phyloP scores from a whole-genome alignment of 2,113 vertebrate genomes.

The Mastomys coucha region DNA sequence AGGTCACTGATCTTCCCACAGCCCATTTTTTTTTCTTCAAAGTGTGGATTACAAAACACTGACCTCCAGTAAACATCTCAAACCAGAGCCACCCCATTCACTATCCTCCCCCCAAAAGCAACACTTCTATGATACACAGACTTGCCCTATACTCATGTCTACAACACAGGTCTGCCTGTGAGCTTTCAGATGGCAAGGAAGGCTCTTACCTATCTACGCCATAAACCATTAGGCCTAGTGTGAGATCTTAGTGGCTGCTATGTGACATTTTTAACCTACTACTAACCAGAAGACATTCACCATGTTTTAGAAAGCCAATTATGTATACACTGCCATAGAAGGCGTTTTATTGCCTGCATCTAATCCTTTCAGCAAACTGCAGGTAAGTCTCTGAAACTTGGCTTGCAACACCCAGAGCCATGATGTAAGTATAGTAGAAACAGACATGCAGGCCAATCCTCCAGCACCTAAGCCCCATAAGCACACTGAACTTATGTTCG shows the following conservation, averaged over 20 bases:
- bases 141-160: background rate
- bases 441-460: background rate
- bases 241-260: background rate
- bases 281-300: slow-evolving; percentile 38
- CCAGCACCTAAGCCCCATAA: background rate
- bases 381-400: slow-evolving; percentile 21
- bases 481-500: background rate
- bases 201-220: background rate
- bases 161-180: background rate
- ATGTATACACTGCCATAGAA: background rate
- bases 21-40: slow-evolving; percentile 34
- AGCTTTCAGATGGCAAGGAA: slow-evolving; percentile 6
- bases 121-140: background rate
- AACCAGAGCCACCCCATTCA: background rate
- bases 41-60: slow-evolving; percentile 26
- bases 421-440: background rate
- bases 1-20: background rate
- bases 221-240: background rate
- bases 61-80: background rate
- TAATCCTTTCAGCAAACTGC: background rate
- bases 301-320: slow-evolving; percentile 45
- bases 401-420: background rate
- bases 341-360: slow-evolving; percentile 33
- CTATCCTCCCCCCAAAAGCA: background rate
- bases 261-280: slow-evolving; percentile 47